Percentiles rank a stretch among this genome's conserved stretches.
phyloP scores from a whole-genome alignment of 2,888 invertebrate species.

The Drosophila cognata region DNA sequence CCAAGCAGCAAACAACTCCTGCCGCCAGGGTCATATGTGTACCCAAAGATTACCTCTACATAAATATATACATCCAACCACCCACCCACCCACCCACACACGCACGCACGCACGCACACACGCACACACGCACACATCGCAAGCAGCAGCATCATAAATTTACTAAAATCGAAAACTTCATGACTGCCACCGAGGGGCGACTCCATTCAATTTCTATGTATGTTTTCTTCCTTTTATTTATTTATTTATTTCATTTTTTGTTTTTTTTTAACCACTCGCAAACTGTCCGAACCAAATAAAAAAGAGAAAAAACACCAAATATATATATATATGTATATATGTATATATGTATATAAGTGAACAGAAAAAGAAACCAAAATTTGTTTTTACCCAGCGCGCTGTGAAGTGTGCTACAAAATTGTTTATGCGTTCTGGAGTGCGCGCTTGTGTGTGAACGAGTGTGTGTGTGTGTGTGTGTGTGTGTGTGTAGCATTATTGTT shows the following conservation, averaged over 20 bases:
- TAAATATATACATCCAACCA: constrained; percentile 14
- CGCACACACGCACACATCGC: constrained; percentile 14
- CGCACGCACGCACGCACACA: not conserved
- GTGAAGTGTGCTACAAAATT: constrained; percentile 69
- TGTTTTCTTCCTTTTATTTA: constrained; percentile 12
- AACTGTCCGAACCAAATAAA: constrained; percentile 58
- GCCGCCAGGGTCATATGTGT: constrained; percentile 49
- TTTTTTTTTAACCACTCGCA: constrained; percentile 46
- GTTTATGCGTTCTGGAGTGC: constrained; percentile 46
- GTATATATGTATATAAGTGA: too few relatives aligned
- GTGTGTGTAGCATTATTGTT: constrained; percentile 37
- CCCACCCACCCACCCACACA: not conserved
- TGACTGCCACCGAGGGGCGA: constrained; percentile 29
- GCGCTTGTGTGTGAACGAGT: not conserved
- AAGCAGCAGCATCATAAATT: constrained; percentile 60
- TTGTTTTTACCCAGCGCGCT: constrained; percentile 37
- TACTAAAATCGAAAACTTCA: constrained; percentile 56
- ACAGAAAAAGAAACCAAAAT: constrained; percentile 2
- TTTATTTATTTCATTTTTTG: not conserved
- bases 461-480: constrained; percentile 2
- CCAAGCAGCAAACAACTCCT: constrained; percentile 67
- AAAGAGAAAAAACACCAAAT: constrained; percentile 42
- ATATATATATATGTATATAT: not conserved
- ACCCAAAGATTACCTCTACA: constrained; percentile 28
- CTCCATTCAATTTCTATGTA: constrained; percentile 65